A percentile compares a stretch with the other conserved stretches of the same genome.
phyloP scores from a whole-genome alignment of 2,797 vertebrate genomes.

The Periparus ater region DNA sequence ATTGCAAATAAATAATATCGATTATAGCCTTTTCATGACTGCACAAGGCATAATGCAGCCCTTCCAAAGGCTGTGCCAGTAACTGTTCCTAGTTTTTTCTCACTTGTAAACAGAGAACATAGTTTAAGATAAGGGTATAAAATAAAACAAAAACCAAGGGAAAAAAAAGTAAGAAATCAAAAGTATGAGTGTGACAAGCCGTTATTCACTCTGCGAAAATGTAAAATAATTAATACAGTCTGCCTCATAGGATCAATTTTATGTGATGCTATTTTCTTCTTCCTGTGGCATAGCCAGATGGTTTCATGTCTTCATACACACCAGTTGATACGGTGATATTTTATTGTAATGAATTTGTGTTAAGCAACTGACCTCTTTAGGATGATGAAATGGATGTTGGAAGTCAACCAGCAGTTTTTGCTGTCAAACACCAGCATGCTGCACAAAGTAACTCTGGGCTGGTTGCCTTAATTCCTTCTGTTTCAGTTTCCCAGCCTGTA shows the following conservation, averaged over 20 bases:
- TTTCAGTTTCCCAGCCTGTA: not conserved
- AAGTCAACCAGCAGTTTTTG: not conserved
- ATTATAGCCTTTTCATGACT: not conserved
- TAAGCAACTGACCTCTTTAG: not conserved
- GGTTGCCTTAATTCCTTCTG: not conserved
- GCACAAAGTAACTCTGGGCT: not conserved
- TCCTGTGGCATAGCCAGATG: not conserved
- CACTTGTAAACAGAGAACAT: not conserved
- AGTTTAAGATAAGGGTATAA: not conserved
- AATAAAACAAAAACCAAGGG: not conserved
- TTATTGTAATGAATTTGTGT: not conserved
- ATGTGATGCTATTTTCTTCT: not conserved
- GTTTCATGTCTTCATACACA: not conserved
- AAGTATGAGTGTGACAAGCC: not conserved
- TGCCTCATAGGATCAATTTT: not conserved
- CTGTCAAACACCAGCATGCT: fast-evolving
- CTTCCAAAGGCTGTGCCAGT: not conserved
- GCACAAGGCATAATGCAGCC: not conserved
- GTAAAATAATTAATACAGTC: not conserved
- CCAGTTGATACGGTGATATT: not conserved
- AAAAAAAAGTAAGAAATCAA: not conserved
- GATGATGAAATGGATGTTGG: not conserved
- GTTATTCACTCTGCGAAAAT: not conserved
- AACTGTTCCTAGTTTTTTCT: not conserved
- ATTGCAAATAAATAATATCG: not conserved